Conservation (phyloP, 2,888 invertebrate species). For the Timema cristinae region DNA sequence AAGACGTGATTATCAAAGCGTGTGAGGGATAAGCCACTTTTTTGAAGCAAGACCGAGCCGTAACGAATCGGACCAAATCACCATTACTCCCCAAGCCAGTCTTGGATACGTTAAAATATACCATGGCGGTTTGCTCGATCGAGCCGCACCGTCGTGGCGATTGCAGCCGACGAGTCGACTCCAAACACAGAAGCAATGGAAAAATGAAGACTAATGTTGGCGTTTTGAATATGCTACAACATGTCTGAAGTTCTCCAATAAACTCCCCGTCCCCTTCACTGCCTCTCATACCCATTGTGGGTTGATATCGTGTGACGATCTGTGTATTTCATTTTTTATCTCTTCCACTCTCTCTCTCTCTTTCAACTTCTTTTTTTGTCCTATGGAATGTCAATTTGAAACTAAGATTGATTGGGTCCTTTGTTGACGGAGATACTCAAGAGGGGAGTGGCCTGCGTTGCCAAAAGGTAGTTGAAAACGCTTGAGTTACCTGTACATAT, state of each 20-base stretch:
- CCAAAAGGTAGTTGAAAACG: conserved; percentile 19
- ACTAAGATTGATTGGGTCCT: conserved; percentile 21
- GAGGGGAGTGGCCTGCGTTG: conserved; percentile 13
- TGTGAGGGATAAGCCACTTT: conserved; percentile 22
- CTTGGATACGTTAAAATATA: neutral
- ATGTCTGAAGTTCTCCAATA: conserved; percentile 25
- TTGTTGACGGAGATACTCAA: conserved; percentile 22
- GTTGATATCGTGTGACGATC: conserved; percentile 22
- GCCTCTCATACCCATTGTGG: conserved; percentile 20
- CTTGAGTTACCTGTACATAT: conserved; percentile 3
- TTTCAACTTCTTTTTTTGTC: too few relatives aligned
- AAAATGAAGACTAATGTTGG: conserved; percentile 29
- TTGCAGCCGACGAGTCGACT: conserved; percentile 27
- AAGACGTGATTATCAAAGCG: conserved; percentile 30
- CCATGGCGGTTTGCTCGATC: conserved; percentile 26
- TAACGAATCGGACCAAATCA: conserved; percentile 23
- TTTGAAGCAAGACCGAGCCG: conserved; percentile 25
- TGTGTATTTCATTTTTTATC: conserved; percentile 14
- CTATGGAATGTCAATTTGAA: conserved; percentile 25
- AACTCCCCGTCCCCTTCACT: conserved; percentile 11
- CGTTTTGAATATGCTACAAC: conserved; percentile 30
- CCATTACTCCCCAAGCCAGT: neutral
- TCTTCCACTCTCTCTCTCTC: conserved; percentile 3
- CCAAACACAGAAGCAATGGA: conserved; percentile 27
- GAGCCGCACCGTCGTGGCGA: conserved; percentile 24